Conservation (phyloP, 2,113 vertebrate species). For the Cranoglanis bouderius region DNA sequence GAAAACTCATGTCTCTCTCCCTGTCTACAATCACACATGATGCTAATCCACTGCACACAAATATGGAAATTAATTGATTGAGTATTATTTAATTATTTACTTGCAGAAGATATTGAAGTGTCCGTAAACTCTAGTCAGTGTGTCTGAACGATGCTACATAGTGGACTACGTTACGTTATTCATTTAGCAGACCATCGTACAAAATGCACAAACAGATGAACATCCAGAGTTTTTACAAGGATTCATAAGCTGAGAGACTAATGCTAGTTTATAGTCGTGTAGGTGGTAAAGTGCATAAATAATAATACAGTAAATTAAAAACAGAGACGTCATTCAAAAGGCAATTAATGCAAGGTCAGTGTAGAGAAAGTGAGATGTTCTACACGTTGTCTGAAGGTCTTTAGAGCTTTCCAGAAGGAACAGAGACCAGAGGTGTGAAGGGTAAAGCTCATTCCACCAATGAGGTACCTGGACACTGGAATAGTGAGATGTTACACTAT, state of each 20-base stretch:
- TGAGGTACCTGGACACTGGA: not conserved
- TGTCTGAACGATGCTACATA: not conserved
- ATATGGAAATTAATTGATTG: not conserved
- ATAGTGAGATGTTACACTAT: not conserved
- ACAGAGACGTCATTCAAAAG: not conserved
- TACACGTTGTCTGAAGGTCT: not conserved
- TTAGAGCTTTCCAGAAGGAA: not conserved
- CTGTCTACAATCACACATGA: not conserved
- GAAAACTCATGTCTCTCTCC: not conserved
- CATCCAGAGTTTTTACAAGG: not conserved
- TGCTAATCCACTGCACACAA: not conserved
- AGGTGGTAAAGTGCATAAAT: not conserved
- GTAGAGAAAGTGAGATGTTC: not conserved
- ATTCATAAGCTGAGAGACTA: not conserved
- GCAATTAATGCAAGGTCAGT: not conserved
- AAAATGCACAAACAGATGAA: not conserved
- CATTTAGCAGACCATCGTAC: not conserved
- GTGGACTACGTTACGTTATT: not conserved
- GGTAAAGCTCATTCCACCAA: not conserved
- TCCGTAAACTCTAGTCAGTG: not conserved
- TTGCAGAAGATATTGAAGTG: not conserved
- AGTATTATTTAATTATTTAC: not conserved
- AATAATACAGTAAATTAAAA: not conserved
- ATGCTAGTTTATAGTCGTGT: not conserved
- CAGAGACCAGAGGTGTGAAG: not conserved